Base-by-base conservation (phyloP, 2,113 vertebrate genomes). In the Tautogolabrus adspersus region DNA sequence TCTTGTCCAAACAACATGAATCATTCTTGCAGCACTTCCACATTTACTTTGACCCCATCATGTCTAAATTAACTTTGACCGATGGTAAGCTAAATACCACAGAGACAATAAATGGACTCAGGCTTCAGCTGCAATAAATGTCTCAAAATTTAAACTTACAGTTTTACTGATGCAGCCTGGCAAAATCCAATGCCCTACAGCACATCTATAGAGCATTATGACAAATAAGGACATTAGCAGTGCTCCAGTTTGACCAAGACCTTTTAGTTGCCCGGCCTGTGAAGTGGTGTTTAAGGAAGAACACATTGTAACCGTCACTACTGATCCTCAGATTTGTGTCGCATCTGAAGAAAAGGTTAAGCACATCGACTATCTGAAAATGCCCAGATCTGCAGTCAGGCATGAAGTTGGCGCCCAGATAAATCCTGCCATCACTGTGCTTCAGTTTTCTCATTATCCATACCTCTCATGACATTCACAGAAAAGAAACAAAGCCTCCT, bases 271-370 rank as follows among this genome's bases (percentile, higher is more conserved):
- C 82, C 72, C 54, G 38, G 77, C 81, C 77, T 58, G 72, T 79
- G 65, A 83, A 90, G 82, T 87, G 79, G 71, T 70, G 79, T 80
- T 84, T 67, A 81, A 90, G 62, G 72, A 55, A 66, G 62, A 87
- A 83, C 93, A 94, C 86, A 93, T 78, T 93, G 90, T 59, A 85
- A 84, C 88, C 66, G 94, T 92, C 93, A 91, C 84, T 72, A 64
- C 76, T 37, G 68, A 92, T 93, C 86, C 75, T 71, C 77, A 88
- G 75, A 89, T 84, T 82, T 83, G 79, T 72, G 61, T 70, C n/a
- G 65, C 60, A 75, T 83, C 89, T 67, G 37, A 59, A 74, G 93
- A 91, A 94, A 94, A 94, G 94, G 93, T 93, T 93, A 95, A 90
- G 83, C 75, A 61, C 85, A 93, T 92, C 84, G 56, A 71, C 71